phyloP scores from a whole-genome alignment of 2,797 vertebrate species.

The Oceanodroma leucorhoa region DNA sequence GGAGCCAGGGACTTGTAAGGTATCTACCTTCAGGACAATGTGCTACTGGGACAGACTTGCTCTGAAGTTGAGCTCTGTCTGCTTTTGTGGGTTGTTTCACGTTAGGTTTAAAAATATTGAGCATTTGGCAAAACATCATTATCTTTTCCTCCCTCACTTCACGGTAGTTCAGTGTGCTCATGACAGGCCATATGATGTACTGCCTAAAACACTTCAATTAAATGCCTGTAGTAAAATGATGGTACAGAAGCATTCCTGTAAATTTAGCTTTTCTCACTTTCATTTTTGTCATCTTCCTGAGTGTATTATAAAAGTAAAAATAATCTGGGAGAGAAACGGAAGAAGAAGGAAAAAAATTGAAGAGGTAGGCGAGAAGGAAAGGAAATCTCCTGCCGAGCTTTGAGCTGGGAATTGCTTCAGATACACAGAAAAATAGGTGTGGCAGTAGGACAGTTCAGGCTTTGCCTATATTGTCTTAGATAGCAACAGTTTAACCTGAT shows the following conservation, averaged over 20 bases:
- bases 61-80: background rate
- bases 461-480: constrained; percentile 1
- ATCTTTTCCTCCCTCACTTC: background rate
- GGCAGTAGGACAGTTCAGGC: background rate
- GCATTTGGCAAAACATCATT: accelerated
- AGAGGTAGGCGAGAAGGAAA: background rate
- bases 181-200: background rate
- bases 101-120: background rate
- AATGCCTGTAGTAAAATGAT: background rate
- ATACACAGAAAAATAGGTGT: background rate
- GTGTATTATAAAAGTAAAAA: background rate
- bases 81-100: background rate
- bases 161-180: background rate
- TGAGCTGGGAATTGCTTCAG: background rate
- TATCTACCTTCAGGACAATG: accelerated
- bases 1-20: background rate
- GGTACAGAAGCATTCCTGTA: background rate
- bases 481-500: constrained; percentile 12
- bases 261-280: background rate
- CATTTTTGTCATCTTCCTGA: background rate
- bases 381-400: background rate
- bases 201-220: background rate
- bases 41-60: background rate
- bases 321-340: background rate
- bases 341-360: background rate